Percentiles rank a stretch among this genome's conserved stretches.
These are phyloP conservation scores for Oscheius sp. DNA, from an alignment of 2,888 invertebrate species.

Conservation along the genomic window DNA sequence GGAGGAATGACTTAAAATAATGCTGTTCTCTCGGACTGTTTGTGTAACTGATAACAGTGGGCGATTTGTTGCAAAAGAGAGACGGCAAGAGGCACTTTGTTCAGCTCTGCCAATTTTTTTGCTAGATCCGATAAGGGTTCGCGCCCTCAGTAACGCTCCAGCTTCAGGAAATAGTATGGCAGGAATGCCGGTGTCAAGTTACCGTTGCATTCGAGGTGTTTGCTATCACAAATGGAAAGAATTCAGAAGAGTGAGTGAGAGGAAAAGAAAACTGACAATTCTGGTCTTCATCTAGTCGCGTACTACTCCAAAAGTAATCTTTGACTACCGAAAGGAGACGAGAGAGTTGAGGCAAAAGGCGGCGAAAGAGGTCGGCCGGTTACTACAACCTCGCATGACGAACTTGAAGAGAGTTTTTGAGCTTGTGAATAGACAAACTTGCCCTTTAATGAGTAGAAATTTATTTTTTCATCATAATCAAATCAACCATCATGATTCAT, in stretches of 20 bases:
- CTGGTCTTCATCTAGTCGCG: too few species aligned
- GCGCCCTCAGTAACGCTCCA: conserved; percentile 9
- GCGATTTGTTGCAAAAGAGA: conserved; percentile 9
- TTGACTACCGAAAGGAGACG: background rate
- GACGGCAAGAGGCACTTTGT: background rate
- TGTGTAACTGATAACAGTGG: conserved; percentile 31
- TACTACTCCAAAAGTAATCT: background rate
- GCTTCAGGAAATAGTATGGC: conserved; percentile 29
- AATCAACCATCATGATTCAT: too few species aligned
- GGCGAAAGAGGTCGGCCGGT: too few species aligned
- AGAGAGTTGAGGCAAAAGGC: background rate
- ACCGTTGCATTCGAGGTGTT: conserved; percentile 34
- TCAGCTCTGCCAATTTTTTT: conserved; percentile 4
- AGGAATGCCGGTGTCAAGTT: conserved; percentile 30
- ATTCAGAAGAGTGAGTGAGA: background rate
- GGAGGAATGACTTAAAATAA: too few species aligned
- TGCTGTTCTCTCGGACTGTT: conserved; percentile 19
- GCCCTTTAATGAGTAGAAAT: too few species aligned
- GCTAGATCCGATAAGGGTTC: conserved; percentile 23
- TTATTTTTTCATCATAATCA: too few species aligned
- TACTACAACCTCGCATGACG: too few species aligned
- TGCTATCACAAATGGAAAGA: conserved; percentile 30
- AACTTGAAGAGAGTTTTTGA: too few species aligned
- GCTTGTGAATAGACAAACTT: too few species aligned
- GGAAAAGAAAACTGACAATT: too few species aligned